A percentile compares a stretch with the other conserved stretches of the same genome.
Conservation (phyloP, 2,888 invertebrate species). For the Seira sanloemensis region DNA sequence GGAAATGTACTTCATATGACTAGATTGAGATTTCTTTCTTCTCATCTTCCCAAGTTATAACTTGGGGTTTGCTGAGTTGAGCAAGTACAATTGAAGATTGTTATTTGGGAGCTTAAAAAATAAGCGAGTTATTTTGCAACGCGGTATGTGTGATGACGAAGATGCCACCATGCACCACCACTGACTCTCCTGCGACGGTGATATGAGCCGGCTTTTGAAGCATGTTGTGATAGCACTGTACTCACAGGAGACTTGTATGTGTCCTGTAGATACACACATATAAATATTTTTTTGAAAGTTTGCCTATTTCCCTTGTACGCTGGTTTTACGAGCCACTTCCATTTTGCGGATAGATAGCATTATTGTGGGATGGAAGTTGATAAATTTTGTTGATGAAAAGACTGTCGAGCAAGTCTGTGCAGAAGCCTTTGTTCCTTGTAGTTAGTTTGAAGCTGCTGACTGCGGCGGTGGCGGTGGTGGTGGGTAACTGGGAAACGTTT, state of each 20-base stretch:
- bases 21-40: no score
- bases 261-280: neutral
- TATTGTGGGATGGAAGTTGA: conserved; percentile 4
- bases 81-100: no score
- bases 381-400: conserved; percentile 4
- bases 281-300: conserved; percentile 59
- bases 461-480: conserved; percentile 48
- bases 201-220: neutral
- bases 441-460: conserved; percentile 56
- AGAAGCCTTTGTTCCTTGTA: conserved; percentile 42
- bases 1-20: no score
- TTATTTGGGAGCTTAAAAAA: no score
- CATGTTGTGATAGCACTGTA: neutral
- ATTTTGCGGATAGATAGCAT: neutral
- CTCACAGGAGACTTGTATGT: neutral
- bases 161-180: neutral
- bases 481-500: neutral
- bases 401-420: neutral
- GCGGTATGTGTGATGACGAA: neutral
- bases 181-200: neutral
- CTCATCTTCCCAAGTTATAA: no score
- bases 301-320: conserved; percentile 47
- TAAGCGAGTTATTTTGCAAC: no score
- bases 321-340: neutral
- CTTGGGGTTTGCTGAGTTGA: no score